These are phyloP conservation scores for Microplitis demolitor DNA, from an alignment of 1,140 invertebrate genomes.

Conservation along the genomic window DNA sequence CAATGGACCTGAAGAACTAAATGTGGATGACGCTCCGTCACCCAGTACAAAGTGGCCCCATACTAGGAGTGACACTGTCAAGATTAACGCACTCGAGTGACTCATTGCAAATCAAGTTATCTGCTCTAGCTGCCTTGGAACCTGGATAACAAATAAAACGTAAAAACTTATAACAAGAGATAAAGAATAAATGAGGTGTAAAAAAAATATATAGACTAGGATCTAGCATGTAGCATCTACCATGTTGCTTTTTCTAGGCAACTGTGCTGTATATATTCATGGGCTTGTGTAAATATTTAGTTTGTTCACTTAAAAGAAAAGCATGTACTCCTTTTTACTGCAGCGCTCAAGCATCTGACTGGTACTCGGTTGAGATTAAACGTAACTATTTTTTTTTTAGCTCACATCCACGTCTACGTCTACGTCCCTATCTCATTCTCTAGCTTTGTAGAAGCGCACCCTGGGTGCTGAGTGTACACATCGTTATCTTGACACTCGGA, in stretches of 20 bases:
- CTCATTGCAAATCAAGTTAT: conserved; percentile 23
- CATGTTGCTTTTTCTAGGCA: not conserved
- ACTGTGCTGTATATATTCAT: conserved; percentile 15
- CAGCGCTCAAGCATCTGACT: conserved; percentile 6
- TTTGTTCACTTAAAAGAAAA: conserved; percentile 25
- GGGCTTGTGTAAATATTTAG: conserved; percentile 32
- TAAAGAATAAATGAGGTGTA: not conserved
- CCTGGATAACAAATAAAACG: not conserved
- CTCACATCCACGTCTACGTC: not conserved
- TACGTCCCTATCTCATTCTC: not conserved
- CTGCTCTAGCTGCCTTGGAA: conserved; percentile 4
- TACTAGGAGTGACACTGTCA: conserved; percentile 39
- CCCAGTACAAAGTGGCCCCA: conserved; percentile 18
- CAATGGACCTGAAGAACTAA: not conserved
- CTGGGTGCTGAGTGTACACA: conserved; percentile 32
- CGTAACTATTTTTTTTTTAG: conserved; percentile 12
- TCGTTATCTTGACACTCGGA: conserved; percentile 37
- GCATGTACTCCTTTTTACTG: conserved; percentile 16
- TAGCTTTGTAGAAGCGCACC: not conserved
- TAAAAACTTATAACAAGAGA: not conserved
- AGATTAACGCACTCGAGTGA: conserved; percentile 32
- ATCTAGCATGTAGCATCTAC: not conserved
- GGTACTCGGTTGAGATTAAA: conserved; percentile 29
- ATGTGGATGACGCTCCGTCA: not conserved
- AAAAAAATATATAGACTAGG: not conserved